Base-by-base conservation (phyloP, 2,797 vertebrate genomes). In the Neopelma chrysocephalum region DNA sequence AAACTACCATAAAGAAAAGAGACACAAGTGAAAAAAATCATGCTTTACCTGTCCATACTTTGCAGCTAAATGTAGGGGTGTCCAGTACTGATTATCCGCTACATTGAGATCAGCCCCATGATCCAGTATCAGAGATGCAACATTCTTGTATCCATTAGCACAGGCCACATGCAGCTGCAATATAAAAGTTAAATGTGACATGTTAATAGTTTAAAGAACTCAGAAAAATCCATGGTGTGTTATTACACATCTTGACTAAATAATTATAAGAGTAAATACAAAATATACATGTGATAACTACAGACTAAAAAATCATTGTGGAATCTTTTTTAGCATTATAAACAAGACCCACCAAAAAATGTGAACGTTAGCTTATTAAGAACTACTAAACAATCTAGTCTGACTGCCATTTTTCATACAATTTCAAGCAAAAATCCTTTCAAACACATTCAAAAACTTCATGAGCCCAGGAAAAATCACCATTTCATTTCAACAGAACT, bases 31-130 rank as follows among this genome's bases (percentile, higher is more conserved):
- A 91, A 91, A 82, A 78, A 77, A 58, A 15, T 34, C 26, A 45
- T 66, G 91, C 89, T 43, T 97, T 98, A 99, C 99, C 99, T 99
- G 99, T 94, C 99, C 99, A 56, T 99, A 99, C 97, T 99, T 99
- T 86, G 99, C 98, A 86, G 99, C 99, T 96, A 99, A 96, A 93
- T 99, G 99, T 27, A 99, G 98, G 9, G 99, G 99, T 20, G 99
- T 99, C 99, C 99, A 99, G 85, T 98, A 98, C 93, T 95, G 98
- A 93, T 98, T 97, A 96, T 99, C 99, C 21, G 73, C 93, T 17
- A 96, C 94, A 69, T 98, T 98, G 91, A 98, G 98, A 94, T 99
- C 98, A 10, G 98, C 98, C 3, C 98, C 98, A 1, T 97, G 98
- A 80, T 99, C 98, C 87, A 99, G 90, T 58, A 99, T 88, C 72